These are phyloP conservation scores for Triplophysa rosa DNA, from an alignment of 2,113 vertebrate species.

Conservation along the genomic window DNA sequence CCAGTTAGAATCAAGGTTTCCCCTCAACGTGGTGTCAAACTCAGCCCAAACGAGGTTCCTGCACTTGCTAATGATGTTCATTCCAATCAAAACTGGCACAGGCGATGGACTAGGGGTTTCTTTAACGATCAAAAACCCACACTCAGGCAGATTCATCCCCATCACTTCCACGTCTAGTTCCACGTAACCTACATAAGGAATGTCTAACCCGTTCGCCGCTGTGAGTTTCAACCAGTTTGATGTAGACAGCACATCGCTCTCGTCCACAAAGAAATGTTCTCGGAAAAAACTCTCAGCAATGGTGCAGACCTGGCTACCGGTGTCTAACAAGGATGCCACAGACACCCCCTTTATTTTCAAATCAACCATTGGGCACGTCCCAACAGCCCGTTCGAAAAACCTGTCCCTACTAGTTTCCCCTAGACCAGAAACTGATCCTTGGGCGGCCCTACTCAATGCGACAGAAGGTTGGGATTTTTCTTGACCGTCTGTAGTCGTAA, in stretches of 20 bases:
- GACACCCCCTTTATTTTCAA: constrained; percentile 5
- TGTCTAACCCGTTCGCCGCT: constrained; percentile 17
- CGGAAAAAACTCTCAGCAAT: constrained; percentile 21
- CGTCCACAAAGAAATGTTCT: constrained; percentile 5
- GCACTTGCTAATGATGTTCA: constrained; percentile 39
- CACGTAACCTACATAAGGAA: constrained; percentile 2
- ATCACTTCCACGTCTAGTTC: constrained; percentile 36
- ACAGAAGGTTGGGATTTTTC: constrained; percentile 8
- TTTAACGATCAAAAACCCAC: constrained; percentile 33
- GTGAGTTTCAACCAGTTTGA: constrained; percentile 16
- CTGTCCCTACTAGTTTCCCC: neutral
- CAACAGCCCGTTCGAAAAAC: constrained; percentile 16
- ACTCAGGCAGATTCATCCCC: constrained; percentile 13
- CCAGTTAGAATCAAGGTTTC: constrained; percentile 25
- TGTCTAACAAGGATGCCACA: constrained; percentile 31
- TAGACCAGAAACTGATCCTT: neutral
- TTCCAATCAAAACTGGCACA: constrained; percentile 16
- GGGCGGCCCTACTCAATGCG: neutral
- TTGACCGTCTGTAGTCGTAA: neutral
- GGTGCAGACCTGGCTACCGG: constrained; percentile 39
- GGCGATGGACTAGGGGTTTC: neutral
- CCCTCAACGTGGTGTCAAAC: constrained; percentile 4
- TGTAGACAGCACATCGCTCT: constrained; percentile 28
- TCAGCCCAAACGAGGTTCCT: neutral
- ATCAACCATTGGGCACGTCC: constrained; percentile 25